Evolutionary conservation across 2,888 invertebrate species (phyloP).

Genomic region (Synergus japonicus): DNA sequence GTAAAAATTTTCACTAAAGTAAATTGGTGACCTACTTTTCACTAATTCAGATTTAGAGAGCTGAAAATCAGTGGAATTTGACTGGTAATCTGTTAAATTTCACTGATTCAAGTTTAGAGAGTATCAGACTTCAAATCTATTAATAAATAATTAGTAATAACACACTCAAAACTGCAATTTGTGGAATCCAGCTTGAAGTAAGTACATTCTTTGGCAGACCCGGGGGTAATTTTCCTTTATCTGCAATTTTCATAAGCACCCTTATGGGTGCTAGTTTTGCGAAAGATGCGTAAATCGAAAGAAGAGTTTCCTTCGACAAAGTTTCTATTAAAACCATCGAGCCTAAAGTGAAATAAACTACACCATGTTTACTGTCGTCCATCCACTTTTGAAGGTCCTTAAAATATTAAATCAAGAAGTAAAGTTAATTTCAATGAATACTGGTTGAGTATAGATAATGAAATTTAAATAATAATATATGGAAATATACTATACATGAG

Average conservation of each 20-base stretch:
- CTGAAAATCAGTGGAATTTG: too few species aligned
- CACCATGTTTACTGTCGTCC: conserved; percentile 62
- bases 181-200: conserved; percentile 64
- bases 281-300: conserved; percentile 59
- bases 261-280: conserved; percentile 62
- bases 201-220: conserved; percentile 63
- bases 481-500: conserved; percentile 49
- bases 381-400: conserved; percentile 57
- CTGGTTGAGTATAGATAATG: too few species aligned
- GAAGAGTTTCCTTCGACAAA: conserved; percentile 58
- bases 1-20: too few species aligned
- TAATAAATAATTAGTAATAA: neutral
- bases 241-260: conserved; percentile 62
- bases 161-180: conserved; percentile 65
- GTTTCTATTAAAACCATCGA: conserved; percentile 64
- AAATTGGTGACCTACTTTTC: too few species aligned
- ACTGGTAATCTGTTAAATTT: too few species aligned
- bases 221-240: conserved; percentile 54
- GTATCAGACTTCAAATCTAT: conserved; percentile 47
- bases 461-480: too few species aligned
- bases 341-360: conserved; percentile 67
- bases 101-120: too few species aligned
- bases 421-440: too few species aligned
- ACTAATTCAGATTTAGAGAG: too few species aligned
- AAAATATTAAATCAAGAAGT: too few species aligned